Percentiles rank a stretch among this genome's conserved stretches.
phyloP scores from a whole-genome alignment of 2,797 vertebrate species.

The Chaenodraco wilsoni region DNA sequence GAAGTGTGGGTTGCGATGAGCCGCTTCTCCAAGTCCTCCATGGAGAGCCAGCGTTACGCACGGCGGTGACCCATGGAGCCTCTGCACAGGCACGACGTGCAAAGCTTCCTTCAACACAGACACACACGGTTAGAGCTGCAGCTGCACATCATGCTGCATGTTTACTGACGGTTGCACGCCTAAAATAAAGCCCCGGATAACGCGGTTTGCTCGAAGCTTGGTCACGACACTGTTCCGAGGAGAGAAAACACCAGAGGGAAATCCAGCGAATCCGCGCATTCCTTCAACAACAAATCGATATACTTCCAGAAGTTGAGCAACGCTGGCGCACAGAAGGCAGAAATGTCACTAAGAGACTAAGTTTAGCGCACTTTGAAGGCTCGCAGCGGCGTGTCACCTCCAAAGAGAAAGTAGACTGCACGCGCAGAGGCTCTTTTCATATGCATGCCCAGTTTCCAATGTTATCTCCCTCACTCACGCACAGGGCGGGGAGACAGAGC shows the following conservation, averaged over 20 bases:
- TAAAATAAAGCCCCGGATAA: neutral
- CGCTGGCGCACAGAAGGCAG: constrained; percentile 24
- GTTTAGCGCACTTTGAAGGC: constrained; percentile 12
- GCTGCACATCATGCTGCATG: constrained; percentile 60
- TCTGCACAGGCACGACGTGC: constrained; percentile 44
- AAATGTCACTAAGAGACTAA: constrained; percentile 10
- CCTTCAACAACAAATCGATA: constrained; percentile 52
- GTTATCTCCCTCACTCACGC: constrained; percentile 74
- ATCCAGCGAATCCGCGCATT: constrained; percentile 50
- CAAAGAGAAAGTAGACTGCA: constrained; percentile 12
- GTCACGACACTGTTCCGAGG: constrained; percentile 56
- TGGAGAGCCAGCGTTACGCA: constrained; percentile 74
- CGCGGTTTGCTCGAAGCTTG: neutral
- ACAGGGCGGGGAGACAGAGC: constrained; percentile 58
- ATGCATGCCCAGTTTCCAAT: constrained; percentile 68
- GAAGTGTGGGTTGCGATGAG: constrained; percentile 35
- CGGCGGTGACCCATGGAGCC: constrained; percentile 53
- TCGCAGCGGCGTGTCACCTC: constrained; percentile 9
- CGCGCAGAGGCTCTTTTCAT: constrained; percentile 25
- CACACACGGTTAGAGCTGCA: constrained; percentile 31
- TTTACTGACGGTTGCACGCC: constrained; percentile 28
- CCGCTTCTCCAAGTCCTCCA: constrained; percentile 60
- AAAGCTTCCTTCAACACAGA: constrained; percentile 41
- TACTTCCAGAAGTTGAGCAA: constrained; percentile 74
- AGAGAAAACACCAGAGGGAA: constrained; percentile 11